Percentiles rank a stretch among this genome's conserved stretches.
phyloP scores from a whole-genome alignment of 2,113 vertebrate genomes.

The Halichoerus grypus region DNA sequence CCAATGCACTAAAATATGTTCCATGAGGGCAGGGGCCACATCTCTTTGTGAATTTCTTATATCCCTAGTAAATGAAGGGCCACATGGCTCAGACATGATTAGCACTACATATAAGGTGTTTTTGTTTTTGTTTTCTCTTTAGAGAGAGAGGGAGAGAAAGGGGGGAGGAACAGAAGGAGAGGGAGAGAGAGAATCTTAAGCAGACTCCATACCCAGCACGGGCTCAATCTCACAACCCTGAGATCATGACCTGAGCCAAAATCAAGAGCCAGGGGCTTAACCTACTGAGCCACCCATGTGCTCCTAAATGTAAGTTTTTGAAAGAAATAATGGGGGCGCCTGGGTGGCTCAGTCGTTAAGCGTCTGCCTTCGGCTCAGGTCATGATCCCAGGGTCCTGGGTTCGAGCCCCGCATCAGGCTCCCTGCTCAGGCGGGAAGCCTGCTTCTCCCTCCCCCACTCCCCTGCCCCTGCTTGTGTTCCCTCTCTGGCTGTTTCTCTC shows the following conservation, averaged over 20 bases:
- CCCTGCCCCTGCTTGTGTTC: too few relatives aligned
- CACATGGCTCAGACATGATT: neutral
- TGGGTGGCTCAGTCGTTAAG: too few relatives aligned
- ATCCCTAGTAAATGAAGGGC: neutral
- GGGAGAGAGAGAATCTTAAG: neutral
- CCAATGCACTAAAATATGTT: neutral
- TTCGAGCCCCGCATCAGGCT: too few relatives aligned
- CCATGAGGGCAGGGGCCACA: neutral
- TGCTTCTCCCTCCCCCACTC: too few relatives aligned
- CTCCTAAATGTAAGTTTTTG: neutral
- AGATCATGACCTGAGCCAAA: neutral
- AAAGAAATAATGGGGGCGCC: neutral
- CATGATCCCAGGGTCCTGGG: too few relatives aligned
- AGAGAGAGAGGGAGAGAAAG: neutral
- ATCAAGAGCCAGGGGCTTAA: neutral
- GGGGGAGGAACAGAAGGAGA: neutral
- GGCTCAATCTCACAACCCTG: neutral
- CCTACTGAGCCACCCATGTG: neutral
- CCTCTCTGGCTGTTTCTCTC: too few relatives aligned
- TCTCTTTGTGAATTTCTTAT: neutral
- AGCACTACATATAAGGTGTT: neutral
- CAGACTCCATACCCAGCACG: neutral
- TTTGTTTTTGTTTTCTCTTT: neutral
- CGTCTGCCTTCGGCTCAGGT: too few relatives aligned
- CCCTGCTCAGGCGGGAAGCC: too few relatives aligned